Evolutionary conservation across 1,140 invertebrate species (phyloP).

Genomic region (Hyposmocoma kahamanoa): DNA sequence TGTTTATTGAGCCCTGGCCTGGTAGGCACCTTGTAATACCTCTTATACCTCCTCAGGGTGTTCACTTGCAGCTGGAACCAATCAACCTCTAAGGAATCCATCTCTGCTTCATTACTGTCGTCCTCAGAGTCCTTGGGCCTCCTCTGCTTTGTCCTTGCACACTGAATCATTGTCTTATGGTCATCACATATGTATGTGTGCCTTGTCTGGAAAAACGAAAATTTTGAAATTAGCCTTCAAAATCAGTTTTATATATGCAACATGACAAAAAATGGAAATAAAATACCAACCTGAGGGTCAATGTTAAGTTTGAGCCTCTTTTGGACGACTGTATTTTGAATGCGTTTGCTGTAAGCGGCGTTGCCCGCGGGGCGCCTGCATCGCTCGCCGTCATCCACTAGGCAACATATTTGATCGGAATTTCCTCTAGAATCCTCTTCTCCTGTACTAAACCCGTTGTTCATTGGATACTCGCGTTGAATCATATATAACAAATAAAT

Average conservation of each 20-base stretch:
- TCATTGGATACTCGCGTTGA: conserved; percentile 76
- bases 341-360: conserved; percentile 96
- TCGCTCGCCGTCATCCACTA: conserved; percentile 91
- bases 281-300: conserved; percentile 81
- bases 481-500: conserved; percentile 70
- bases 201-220: conserved; percentile 77
- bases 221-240: background rate
- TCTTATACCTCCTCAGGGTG: conserved; percentile 93
- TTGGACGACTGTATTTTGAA: conserved; percentile 96
- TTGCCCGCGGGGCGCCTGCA: conserved; percentile 93
- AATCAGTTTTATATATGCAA: background rate
- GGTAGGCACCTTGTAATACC: conserved; percentile 93
- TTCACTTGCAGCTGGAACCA: conserved; percentile 94
- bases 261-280: too few relatives aligned
- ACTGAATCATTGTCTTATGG: conserved; percentile 96
- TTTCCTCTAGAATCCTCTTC: conserved; percentile 90
- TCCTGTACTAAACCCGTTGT: conserved; percentile 91
- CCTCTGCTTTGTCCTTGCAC: conserved; percentile 88
- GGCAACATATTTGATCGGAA: conserved; percentile 93
- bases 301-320: conserved; percentile 91
- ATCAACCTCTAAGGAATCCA: conserved; percentile 93
- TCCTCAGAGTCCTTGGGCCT: conserved; percentile 94
- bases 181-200: conserved; percentile 98
- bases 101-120: conserved; percentile 90
- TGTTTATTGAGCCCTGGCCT: conserved; percentile 94